phyloP scores from a whole-genome alignment of 2,113 vertebrate species.

The Pseudorasbora parva region DNA sequence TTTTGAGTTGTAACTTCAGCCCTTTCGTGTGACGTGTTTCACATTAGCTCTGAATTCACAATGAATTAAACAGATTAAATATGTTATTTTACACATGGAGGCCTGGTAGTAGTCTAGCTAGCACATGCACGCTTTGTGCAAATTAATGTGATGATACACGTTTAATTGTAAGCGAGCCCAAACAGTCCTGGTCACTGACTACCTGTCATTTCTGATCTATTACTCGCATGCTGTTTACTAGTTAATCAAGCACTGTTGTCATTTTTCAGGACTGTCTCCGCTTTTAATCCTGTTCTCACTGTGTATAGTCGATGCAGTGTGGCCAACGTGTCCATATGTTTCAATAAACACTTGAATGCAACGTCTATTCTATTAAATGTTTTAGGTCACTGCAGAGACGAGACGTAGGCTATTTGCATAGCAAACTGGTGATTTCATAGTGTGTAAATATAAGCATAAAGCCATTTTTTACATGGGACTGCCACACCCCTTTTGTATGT shows the following conservation, averaged over 20 bases:
- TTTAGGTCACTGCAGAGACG: background rate
- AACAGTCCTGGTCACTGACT: background rate
- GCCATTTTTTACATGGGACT: background rate
- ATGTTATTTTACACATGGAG: conserved; percentile 16
- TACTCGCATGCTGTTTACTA: background rate
- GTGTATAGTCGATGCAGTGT: background rate
- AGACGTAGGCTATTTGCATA: conserved; percentile 23
- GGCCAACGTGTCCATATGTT: background rate
- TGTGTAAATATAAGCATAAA: conserved; percentile 1
- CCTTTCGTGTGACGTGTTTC: background rate
- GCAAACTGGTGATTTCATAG: conserved; percentile 33
- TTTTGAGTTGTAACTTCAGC: conserved; percentile 3
- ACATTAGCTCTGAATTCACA: background rate
- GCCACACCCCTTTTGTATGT: conserved; percentile 12
- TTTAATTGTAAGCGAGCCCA: background rate
- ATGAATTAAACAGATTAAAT: background rate
- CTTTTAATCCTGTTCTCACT: background rate
- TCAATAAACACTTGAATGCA: background rate
- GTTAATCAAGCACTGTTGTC: background rate
- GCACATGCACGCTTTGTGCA: background rate
- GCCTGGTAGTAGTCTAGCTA: background rate
- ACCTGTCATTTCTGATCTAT: conserved; percentile 23
- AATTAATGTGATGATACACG: background rate
- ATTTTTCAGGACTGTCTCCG: background rate
- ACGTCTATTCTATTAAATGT: background rate